Percentiles rank a stretch among this genome's conserved stretches.
Evolutionary conservation across 1,140 invertebrate genomes (phyloP).

Genomic region (Drosophila leontia): DNA sequence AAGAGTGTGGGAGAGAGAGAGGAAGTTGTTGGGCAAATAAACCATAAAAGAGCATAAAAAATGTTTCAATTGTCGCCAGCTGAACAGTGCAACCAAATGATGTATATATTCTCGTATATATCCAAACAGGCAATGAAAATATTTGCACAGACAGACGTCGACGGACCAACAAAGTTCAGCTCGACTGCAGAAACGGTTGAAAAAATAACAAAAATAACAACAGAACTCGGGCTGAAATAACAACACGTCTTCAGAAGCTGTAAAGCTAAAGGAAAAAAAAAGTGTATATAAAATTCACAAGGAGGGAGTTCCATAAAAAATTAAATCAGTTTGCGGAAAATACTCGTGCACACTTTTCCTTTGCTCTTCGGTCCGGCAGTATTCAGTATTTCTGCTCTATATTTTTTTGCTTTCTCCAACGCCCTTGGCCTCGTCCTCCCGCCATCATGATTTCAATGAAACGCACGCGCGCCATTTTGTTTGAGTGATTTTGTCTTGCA

Average conservation of each 20-base stretch:
- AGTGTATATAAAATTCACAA: slow-evolving; percentile 74
- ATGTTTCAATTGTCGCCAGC: slow-evolving; percentile 77
- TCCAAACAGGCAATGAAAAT: slow-evolving; percentile 56
- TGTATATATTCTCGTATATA: slow-evolving; percentile 42
- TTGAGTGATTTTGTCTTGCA: slow-evolving; percentile 81
- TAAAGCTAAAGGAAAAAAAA: slow-evolving; percentile 14
- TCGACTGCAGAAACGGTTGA: slow-evolving; percentile 64
- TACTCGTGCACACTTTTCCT: slow-evolving; percentile 71
- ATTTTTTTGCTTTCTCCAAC: not conserved
- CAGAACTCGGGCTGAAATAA: slow-evolving; percentile 26
- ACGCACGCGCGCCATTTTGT: slow-evolving; percentile 77
- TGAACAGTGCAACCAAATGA: slow-evolving; percentile 63
- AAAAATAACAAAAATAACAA: slow-evolving; percentile 58
- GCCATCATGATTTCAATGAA: slow-evolving; percentile 73
- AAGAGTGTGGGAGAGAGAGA: not conserved
- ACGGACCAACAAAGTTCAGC: slow-evolving; percentile 42
- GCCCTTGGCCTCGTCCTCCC: not conserved
- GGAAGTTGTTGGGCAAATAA: slow-evolving; percentile 58
- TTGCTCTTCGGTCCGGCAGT: slow-evolving; percentile 38
- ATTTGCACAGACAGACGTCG: slow-evolving; percentile 55
- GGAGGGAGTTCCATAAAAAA: slow-evolving; percentile 67
- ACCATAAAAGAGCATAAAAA: slow-evolving; percentile 79
- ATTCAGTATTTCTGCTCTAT: slow-evolving; percentile 17
- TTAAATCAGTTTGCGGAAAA: slow-evolving; percentile 80
- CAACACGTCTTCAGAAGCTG: slow-evolving; percentile 24